Base-by-base conservation (phyloP, 2,888 invertebrate genomes). In the Tanytarsus gracilentus region DNA sequence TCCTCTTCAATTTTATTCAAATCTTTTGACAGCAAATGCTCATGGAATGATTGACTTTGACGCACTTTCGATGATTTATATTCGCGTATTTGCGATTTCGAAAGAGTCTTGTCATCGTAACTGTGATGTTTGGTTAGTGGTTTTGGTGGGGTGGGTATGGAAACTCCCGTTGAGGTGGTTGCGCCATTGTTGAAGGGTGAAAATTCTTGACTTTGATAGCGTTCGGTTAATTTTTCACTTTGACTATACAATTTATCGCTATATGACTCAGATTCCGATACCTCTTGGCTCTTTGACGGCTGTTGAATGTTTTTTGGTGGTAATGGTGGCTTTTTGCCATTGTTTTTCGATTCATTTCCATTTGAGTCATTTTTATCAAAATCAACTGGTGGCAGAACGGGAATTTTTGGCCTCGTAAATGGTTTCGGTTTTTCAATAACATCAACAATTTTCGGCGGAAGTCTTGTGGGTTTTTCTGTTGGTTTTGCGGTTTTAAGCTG, bases 151-250 rank as follows among this genome's bases (percentile, higher is more conserved):
- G 76, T 77, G 61, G 76, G 75, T 9, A 39, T 36, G 9, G 33
- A 36, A 7, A 27, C 25, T n/a, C 36, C 25, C 3, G 33, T 33
- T 29, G 58, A 5, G 9, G 39, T 3, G 7, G 40, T 18, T 44
- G 44, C 44, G 18, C 21, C 23, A 11, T 44, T n/a, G n/a, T n/a
- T n/a, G 30, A 72, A 75, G 1, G 81, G 72, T 26, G 69, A 77
- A 69, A 82, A 82, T 65, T 82, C 82, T 70, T 82, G 82, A 64
- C 82, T 82, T 69, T 81, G 82, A 68, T 82, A 82, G 2, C 82
- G 77, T 67, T 80, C 79, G 18, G 80, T 80, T 40, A 81, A 75
- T 66, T 82, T 82, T 65, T 82, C 82, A 69, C 77, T 80, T 66
- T 79, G 79, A 49, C 79, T 78, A 65, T 82, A 82, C 7, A 82